phyloP scores from a whole-genome alignment of 2,888 invertebrate genomes.

The Nycteola revayana region DNA sequence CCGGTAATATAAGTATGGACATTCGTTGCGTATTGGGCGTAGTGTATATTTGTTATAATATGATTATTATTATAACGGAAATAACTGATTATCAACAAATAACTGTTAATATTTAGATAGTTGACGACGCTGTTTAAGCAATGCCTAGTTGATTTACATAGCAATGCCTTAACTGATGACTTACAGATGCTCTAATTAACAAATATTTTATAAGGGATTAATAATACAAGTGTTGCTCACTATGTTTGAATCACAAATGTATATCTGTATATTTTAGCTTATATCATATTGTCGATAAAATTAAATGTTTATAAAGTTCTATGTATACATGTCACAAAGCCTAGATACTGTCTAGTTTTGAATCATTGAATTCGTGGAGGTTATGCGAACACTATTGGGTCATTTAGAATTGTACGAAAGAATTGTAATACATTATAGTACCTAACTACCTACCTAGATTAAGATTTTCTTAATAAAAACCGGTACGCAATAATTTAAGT shows the following conservation, averaged over 20 bases:
- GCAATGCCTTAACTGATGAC: conserved; percentile 46
- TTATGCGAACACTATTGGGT: conserved; percentile 20
- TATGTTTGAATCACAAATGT: conserved; percentile 45
- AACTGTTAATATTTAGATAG: conserved; percentile 37
- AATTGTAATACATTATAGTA: conserved; percentile 32
- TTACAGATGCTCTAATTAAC: too few relatives aligned
- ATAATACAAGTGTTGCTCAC: conserved; percentile 50
- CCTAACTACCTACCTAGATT: conserved; percentile 30
- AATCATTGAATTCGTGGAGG: conserved; percentile 16
- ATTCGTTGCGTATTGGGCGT: conserved; percentile 29
- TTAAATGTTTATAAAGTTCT: conserved; percentile 30
- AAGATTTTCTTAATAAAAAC: conserved; percentile 30
- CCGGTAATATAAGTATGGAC: conserved; percentile 26
- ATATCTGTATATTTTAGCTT: conserved; percentile 44
- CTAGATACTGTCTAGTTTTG: conserved; percentile 26
- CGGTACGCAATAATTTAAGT: conserved; percentile 34
- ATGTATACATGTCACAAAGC: conserved; percentile 33
- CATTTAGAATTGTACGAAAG: conserved; percentile 29
- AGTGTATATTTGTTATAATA: conserved; percentile 38
- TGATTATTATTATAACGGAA: conserved; percentile 32
- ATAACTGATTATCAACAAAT: conserved; percentile 56
- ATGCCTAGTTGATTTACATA: conserved; percentile 45
- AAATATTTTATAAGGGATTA: conserved; percentile 41
- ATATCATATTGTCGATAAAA: conserved; percentile 35
- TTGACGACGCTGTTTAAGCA: conserved; percentile 35